These are phyloP conservation scores for Prunella himalayana DNA, from an alignment of 2,113 vertebrate species.

Conservation along the genomic window DNA sequence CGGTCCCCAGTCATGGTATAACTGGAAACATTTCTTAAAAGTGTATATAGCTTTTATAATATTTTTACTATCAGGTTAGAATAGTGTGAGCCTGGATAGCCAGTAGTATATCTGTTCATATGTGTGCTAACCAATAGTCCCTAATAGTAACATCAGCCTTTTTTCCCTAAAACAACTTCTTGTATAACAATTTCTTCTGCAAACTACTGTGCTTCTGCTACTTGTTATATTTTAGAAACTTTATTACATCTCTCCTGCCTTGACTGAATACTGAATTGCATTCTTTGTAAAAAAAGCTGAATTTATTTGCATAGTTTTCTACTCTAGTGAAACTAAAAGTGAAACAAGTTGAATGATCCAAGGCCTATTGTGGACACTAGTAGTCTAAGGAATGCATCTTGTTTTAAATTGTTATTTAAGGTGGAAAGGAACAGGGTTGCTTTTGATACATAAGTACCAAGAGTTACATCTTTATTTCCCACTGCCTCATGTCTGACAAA, in stretches of 20 bases:
- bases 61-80: not conserved
- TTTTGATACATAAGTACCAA: not conserved
- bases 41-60: not conserved
- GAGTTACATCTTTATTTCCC: not conserved
- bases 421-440: not conserved
- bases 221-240: not conserved
- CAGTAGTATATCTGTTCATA: not conserved
- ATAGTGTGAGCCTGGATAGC: not conserved
- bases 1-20: not conserved
- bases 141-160: not conserved
- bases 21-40: not conserved
- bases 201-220: not conserved
- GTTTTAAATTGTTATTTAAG: not conserved
- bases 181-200: not conserved
- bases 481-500: not conserved
- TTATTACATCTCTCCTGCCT: not conserved
- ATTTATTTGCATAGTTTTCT: not conserved
- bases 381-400: not conserved
- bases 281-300: not conserved
- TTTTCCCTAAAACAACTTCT: not conserved
- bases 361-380: not conserved
- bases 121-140: not conserved
- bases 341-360: not conserved
- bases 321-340: not conserved
- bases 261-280: not conserved